Conservation (phyloP, 2,888 invertebrate genomes). For the Agriopis aurantiaria region DNA sequence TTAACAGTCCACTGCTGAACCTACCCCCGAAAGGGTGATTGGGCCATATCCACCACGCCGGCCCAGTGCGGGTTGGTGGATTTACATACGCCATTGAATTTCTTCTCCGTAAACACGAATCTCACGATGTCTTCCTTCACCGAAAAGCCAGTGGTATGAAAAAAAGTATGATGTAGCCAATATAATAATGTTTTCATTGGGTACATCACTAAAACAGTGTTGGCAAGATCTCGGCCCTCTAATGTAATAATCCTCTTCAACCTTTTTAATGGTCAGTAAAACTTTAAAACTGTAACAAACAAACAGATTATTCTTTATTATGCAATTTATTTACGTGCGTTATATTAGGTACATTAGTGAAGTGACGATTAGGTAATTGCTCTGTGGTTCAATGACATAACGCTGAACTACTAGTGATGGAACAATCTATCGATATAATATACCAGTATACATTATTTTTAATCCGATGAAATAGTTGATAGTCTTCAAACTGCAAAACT, state of each 20-base stretch:
- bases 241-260: background rate
- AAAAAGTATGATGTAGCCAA: too few species aligned
- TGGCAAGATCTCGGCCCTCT: background rate
- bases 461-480: too few species aligned
- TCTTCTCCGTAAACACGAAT: too few species aligned
- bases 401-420: slow-evolving; percentile 29
- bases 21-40: too few species aligned
- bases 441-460: background rate
- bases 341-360: slow-evolving; percentile 24
- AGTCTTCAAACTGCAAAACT: too few species aligned
- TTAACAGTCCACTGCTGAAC: too few species aligned
- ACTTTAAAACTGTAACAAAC: slow-evolving; percentile 12
- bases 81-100: too few species aligned
- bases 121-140: too few species aligned
- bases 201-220: background rate
- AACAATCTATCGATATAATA: slow-evolving; percentile 24
- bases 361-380: slow-evolving; percentile 37
- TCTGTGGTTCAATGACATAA: slow-evolving; percentile 38
- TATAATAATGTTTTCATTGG: too few species aligned
- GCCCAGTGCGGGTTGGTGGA: too few species aligned
- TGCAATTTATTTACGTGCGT: slow-evolving; percentile 9
- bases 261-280: background rate
- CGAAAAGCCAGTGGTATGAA: too few species aligned
- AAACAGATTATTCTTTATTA: slow-evolving; percentile 13
- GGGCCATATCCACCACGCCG: too few species aligned